These are phyloP conservation scores for Henicopernis longicauda DNA, from an alignment of 2,113 vertebrate species.

Conservation along the genomic window DNA sequence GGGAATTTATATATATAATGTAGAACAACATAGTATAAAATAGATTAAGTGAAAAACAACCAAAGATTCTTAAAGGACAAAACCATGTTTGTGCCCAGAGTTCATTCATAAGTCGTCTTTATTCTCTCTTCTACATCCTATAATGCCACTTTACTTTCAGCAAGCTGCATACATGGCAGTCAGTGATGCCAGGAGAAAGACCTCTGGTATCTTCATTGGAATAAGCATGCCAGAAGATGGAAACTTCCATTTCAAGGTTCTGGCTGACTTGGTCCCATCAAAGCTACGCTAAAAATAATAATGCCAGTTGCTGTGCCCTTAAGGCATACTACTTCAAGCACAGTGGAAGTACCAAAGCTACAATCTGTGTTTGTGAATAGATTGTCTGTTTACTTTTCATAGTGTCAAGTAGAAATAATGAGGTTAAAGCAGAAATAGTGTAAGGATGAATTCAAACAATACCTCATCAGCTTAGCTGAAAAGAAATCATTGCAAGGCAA, in stretches of 20 bases:
- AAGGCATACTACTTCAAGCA: neutral
- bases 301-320: neutral
- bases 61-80: neutral
- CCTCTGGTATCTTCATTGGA: neutral
- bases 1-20: neutral
- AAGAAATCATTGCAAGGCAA: neutral
- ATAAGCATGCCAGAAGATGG: neutral
- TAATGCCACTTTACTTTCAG: neutral
- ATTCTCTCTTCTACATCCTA: neutral
- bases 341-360: neutral
- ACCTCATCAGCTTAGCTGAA: neutral
- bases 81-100: neutral
- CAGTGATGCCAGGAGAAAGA: neutral
- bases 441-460: neutral
- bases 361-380: neutral
- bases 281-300: neutral
- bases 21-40: neutral
- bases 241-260: neutral
- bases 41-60: neutral
- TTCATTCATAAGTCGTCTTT: neutral
- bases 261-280: neutral
- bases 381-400: neutral
- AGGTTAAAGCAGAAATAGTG: neutral
- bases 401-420: neutral
- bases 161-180: neutral